These are phyloP conservation scores for Psylliodes chrysocephalus DNA, from an alignment of 2,888 invertebrate genomes.

Conservation along the genomic window DNA sequence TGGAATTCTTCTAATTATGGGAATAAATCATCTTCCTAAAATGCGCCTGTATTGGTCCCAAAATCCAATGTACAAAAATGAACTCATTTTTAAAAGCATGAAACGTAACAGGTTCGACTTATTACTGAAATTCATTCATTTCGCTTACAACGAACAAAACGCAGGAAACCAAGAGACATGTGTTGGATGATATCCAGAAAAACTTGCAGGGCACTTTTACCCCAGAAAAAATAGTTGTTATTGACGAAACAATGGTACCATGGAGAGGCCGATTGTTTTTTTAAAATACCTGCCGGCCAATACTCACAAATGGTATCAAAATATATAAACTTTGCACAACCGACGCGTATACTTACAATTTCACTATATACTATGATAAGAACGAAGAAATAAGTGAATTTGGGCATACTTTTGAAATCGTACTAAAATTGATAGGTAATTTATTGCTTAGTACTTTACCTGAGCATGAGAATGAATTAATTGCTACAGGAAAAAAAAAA, in stretches of 20 bases:
- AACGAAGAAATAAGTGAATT: not conserved
- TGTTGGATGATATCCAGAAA: not conserved
- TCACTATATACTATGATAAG: not conserved
- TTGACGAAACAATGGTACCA: conserved; percentile 9
- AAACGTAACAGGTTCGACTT: conserved; percentile 14
- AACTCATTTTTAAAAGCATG: not conserved
- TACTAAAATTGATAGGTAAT: not conserved
- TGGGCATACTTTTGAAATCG: not conserved
- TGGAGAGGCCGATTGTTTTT: conserved; percentile 21
- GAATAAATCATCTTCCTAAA: conserved; percentile 6
- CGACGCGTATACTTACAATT: not conserved
- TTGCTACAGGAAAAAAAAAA: not conserved
- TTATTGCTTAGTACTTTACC: not conserved
- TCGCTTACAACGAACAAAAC: conserved; percentile 2
- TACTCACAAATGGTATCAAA: conserved; percentile 11
- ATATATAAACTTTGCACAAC: not conserved
- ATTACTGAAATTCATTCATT: conserved; percentile 22
- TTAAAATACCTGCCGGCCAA: conserved; percentile 21
- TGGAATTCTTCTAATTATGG: not conserved
- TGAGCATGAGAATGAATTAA: not conserved
- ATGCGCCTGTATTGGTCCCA: conserved; percentile 7
- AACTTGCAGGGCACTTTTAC: conserved; percentile 1
- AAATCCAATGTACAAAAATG: conserved; percentile 4
- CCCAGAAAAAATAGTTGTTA: not conserved
- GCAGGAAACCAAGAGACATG: not conserved